Percentiles rank a stretch among this genome's conserved stretches.
phyloP scores from a whole-genome alignment of 2,113 vertebrate genomes.

The Pavo muticus region DNA sequence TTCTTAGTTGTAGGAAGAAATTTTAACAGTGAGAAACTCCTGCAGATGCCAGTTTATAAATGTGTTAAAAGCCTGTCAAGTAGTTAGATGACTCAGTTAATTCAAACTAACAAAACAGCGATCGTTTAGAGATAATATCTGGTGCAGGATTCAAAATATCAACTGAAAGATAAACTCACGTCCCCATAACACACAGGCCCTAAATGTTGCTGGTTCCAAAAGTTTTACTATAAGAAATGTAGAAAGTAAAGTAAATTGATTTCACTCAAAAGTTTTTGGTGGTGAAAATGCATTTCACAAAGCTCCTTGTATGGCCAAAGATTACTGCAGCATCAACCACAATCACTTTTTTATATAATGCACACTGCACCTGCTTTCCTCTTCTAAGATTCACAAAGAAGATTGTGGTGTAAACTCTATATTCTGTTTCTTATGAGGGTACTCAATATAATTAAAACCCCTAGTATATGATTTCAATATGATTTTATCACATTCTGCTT shows the following conservation, averaged over 20 bases:
- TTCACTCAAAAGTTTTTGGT: neutral
- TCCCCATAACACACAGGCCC: neutral
- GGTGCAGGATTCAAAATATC: neutral
- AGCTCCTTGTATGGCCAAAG: neutral
- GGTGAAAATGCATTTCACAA: neutral
- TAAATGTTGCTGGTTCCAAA: neutral
- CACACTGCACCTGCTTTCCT: neutral
- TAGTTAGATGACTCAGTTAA: neutral
- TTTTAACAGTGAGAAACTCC: neutral
- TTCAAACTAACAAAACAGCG: neutral
- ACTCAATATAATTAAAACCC: neutral
- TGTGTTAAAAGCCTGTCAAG: neutral
- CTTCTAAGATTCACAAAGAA: neutral
- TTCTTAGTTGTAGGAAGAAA: neutral
- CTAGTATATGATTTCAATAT: neutral
- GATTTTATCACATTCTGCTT: neutral
- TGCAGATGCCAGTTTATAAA: neutral
- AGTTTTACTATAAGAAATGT: neutral
- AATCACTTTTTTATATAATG: neutral
- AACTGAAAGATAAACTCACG: neutral
- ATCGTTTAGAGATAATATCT: neutral
- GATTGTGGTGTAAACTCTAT: neutral
- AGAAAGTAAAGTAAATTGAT: fast-evolving
- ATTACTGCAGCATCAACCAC: fast-evolving
- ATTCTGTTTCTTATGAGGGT: neutral